These are phyloP conservation scores for Lochmaea capreae DNA, from an alignment of 2,888 invertebrate genomes.

Conservation along the genomic window DNA sequence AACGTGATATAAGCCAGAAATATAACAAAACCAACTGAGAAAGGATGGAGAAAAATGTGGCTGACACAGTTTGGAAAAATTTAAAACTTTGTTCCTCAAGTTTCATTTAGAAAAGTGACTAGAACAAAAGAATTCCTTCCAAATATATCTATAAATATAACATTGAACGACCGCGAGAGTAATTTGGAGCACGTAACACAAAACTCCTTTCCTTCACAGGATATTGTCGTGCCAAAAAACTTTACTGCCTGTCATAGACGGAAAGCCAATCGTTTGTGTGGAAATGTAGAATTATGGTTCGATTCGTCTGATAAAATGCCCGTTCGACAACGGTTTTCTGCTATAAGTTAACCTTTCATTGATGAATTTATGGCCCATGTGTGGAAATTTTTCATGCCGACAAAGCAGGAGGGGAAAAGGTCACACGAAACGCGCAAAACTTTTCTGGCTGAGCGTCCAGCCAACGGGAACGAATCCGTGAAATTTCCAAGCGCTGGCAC, in stretches of 20 bases:
- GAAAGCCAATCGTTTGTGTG: conserved; percentile 39
- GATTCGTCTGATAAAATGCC: conserved; percentile 38
- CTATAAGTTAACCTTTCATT: conserved; percentile 35
- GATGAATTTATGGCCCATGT: conserved; percentile 36
- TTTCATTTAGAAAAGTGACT: no score
- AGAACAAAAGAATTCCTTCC: no score
- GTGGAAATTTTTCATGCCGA: conserved; percentile 34
- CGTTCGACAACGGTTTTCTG: conserved; percentile 38
- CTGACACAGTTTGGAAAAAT: no score
- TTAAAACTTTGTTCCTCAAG: no score
- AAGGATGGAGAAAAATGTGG: no score
- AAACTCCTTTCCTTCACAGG: background rate
- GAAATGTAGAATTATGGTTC: conserved; percentile 40
- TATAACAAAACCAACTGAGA: no score
- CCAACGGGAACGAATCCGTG: conserved; percentile 9
- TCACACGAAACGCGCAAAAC: conserved; percentile 25
- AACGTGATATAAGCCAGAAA: no score
- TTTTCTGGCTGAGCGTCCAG: conserved; percentile 21
- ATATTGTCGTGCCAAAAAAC: conserved; percentile 37
- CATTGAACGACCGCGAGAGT: background rate
- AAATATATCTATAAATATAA: no score
- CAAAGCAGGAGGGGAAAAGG: conserved; percentile 24
- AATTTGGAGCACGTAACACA: background rate
- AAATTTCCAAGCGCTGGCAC: conserved; percentile 6
- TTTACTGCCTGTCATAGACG: conserved; percentile 38